Evolutionary conservation across 2,797 vertebrate species (phyloP), one percentile per base, ranked within the genome.

Genomic region (Eulemur rubriventer): DNA sequence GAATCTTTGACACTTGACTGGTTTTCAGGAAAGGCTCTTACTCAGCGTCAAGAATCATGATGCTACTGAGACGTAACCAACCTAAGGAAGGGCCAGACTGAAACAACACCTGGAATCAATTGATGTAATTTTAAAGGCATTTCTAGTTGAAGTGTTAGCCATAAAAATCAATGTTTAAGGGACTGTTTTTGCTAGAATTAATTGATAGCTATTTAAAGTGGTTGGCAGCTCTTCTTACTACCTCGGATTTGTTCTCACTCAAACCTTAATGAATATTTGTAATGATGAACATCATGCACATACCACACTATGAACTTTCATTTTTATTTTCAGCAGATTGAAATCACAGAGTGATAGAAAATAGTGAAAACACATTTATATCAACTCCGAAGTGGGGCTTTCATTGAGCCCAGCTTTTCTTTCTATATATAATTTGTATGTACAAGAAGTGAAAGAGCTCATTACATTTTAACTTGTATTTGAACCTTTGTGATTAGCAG

Each of bases 401-500:
- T 88, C n/a, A 17, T 6, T 18, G 20, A 24, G 46, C 33, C 35
- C 65, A 41, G 69, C 30, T 52, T 55, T 35, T 22, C 52, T 46
- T 72, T 26, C 5, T 55, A 11, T 84, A 5, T 26, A 8, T 35
- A 22, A 90, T 70, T 72, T 87, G 11, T 67, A 38, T 35, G 69
- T 63, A 24, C 55, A 73, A 30, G 91, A 57, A 70, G 84, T 57
- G 61, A 91, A 94, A 73, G 17, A 83, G 9, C 28, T 55, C 70
- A 75, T 89, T 43, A 20, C 24, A 38, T 78, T 50, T 57, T 94
- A 79, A 96, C 93, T 94, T 89, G 93, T 87, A 61, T 69, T 89
- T 92, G 57, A 95, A 92, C 83, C 55, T 63, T 93, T 38, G 20
- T 50, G 73, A 94, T 84, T 86, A 67, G 43, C 61, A 90, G 33